phyloP scores from a whole-genome alignment of 1,140 invertebrate genomes.

The Phenacoccus solenopsis region DNA sequence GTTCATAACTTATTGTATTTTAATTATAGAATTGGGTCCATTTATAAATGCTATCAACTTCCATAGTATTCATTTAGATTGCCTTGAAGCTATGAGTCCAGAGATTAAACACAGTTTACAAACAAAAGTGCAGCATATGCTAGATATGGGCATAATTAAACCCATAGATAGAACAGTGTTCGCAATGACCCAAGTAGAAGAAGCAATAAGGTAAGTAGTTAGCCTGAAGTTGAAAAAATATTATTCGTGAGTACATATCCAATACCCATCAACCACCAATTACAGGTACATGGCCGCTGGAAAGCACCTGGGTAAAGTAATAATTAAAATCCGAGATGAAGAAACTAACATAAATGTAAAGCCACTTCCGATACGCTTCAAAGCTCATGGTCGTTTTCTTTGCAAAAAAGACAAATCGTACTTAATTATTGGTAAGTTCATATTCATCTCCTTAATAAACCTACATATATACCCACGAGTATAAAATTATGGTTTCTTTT shows the following conservation, averaged over 20 bases:
- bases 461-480: too few species aligned
- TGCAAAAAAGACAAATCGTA: neutral
- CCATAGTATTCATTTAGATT: neutral
- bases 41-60: neutral
- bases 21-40: neutral
- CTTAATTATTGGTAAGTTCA: neutral
- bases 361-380: slow-evolving; percentile 31
- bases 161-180: neutral
- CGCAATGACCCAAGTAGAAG: neutral
- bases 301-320: slow-evolving; percentile 77
- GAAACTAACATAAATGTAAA: slow-evolving; percentile 29
- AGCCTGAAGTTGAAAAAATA: neutral
- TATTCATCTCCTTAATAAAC: slow-evolving; percentile 20
- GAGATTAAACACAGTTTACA: neutral
- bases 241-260: slow-evolving; percentile 47
- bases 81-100: neutral
- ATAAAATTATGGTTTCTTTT: too few species aligned
- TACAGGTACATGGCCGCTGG: neutral
- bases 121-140: neutral
- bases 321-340: slow-evolving; percentile 52
- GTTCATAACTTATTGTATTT: too few species aligned
- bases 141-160: neutral
- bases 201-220: neutral
- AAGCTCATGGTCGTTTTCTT: slow-evolving; percentile 41
- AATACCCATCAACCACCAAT: neutral